Evolutionary conservation across 2,888 invertebrate species (phyloP), one percentile per base, ranked within the genome.

Genomic region (Teleiodes luculella): DNA sequence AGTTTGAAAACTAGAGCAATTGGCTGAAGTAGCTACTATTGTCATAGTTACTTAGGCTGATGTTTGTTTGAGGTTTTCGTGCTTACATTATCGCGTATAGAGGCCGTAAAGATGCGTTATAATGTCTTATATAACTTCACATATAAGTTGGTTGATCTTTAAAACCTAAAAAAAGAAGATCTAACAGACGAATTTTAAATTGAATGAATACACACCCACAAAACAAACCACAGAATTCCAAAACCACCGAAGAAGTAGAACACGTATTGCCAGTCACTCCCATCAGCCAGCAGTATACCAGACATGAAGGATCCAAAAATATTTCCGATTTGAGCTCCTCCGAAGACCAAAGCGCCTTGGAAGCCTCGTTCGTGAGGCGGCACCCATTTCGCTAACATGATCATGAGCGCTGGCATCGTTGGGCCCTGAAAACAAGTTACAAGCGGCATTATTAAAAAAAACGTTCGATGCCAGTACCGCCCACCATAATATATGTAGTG

Each of bases 341-440:
- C 91, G 60, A 92, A 92, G 1, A 92, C 91, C 1, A 93, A 72
- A 0, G 92, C 91, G 2, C 92, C 91, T 73, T 92, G 83, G 64
- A 90, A 82, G 0, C 91, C 90, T 46, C 92, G 76, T 62, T 93
- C 92, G 36, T 85, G 78, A 0, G 91, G 90, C 0, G 92, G 92
- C 0, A 91, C 91, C 93, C 93, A 93, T 62, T 91, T 78, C 0
- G 92, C 91, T 60, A 93, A 73, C 75, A 93, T 84, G 45, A 91
- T 91, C 79, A 92, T 92, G 68, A 94, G 87, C 0, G 93, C 93
- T 50, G 91, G 92, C 84, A 94, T 95, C 0, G 95, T 95, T 0
- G 95, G 94, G 49, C 95, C 95, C 91, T 92, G 72, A 54, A 78
- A 76, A 7, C 2, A 7, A 28, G 13, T 11, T 20, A 28, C 11